A percentile compares a stretch with the other conserved stretches of the same genome.
Conservation (phyloP, 1,140 invertebrate species). For the Ladona fulva region DNA sequence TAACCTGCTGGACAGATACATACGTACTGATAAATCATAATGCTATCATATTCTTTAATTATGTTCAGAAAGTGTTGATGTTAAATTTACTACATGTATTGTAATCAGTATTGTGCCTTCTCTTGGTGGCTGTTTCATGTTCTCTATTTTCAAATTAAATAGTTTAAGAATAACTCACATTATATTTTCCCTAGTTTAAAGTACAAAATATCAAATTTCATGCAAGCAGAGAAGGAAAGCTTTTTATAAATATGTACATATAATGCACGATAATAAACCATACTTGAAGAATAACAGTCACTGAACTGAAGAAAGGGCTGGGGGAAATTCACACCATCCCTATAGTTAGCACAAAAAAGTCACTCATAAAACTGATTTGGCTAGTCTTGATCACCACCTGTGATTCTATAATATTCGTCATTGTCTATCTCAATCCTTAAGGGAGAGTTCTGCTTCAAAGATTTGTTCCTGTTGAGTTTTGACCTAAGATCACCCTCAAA, state of each 20-base stretch:
- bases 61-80: not conserved
- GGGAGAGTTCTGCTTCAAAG: slow-evolving; percentile 19
- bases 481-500: slow-evolving; percentile 20
- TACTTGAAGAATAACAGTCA: not conserved
- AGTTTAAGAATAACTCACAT: not conserved
- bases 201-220: not conserved
- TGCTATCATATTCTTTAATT: not conserved
- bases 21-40: slow-evolving; percentile 50
- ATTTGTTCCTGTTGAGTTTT: slow-evolving; percentile 23
- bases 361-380: not conserved
- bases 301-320: no score
- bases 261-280: no score
- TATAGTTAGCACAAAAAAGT: not conserved
- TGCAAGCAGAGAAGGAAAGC: no score
- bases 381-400: slow-evolving; percentile 21
- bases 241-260: no score
- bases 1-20: slow-evolving; percentile 66
- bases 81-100: no score
- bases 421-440: slow-evolving; percentile 25
- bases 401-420: slow-evolving; percentile 25
- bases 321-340: no score
- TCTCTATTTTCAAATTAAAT: not conserved
- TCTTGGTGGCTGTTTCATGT: not conserved
- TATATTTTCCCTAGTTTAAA: not conserved
- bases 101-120: no score